These are phyloP conservation scores for Elephas maximus DNA, from an alignment of 2,113 vertebrate species.

Conservation along the genomic window DNA sequence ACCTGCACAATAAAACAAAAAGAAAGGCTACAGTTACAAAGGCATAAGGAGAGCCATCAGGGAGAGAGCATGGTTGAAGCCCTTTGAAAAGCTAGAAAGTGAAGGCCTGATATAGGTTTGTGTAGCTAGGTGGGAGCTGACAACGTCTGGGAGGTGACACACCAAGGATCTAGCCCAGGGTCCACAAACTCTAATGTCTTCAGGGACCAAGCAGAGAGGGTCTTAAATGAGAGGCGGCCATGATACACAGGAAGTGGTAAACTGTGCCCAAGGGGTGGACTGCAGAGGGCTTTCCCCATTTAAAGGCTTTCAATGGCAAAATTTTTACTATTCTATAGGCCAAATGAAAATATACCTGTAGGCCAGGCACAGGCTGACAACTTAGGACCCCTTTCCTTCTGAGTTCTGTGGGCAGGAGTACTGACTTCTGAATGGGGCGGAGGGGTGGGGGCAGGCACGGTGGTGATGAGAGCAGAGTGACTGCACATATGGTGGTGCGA, in stretches of 20 bases:
- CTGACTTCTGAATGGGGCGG: not conserved
- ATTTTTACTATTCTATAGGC: not conserved
- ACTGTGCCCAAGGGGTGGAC: not conserved
- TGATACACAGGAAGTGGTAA: not conserved
- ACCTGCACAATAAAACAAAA: slow-evolving; percentile 89
- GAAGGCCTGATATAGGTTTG: not conserved
- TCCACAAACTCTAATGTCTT: not conserved
- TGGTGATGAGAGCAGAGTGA: not conserved
- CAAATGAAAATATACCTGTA: not conserved
- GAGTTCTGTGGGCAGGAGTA: too few species aligned
- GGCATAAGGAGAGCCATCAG: not conserved
- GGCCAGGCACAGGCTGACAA: not conserved
- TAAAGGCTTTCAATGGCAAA: not conserved
- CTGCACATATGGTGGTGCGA: not conserved
- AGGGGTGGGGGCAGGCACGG: not conserved
- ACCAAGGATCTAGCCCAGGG: too few species aligned
- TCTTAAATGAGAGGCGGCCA: not conserved
- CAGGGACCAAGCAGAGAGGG: not conserved
- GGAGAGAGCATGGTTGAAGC: not conserved
- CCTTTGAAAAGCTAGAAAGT: not conserved
- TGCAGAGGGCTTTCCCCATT: not conserved
- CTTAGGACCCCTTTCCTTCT: not conserved
- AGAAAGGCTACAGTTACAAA: not conserved
- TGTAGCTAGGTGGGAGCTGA: not conserved
- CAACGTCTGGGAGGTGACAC: not conserved